Base-by-base conservation (phyloP, 2,113 vertebrate genomes). In the Gadus chalcogrammus region DNA sequence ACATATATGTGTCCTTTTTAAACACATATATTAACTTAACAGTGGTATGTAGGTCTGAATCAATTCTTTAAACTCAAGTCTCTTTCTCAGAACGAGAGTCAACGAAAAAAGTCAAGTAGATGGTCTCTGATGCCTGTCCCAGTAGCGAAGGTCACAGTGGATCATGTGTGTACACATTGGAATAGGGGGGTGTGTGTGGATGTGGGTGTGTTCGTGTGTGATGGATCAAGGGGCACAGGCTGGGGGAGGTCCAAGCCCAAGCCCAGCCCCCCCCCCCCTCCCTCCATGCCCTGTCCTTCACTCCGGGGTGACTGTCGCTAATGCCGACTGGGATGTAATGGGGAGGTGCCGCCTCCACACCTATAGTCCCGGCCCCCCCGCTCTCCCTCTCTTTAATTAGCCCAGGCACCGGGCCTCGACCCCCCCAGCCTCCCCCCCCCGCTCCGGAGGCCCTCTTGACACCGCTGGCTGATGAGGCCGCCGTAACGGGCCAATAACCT, bases 401-500 rank as follows among this genome's bases (percentile, higher is more conserved):
- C 80, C 52, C 61, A 80, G 82, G 78, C 80, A 63, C 53, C 56
- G 69, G 80, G 78, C 88, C 71, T 16, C 76, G 79, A 48, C 0
- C 67, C 42, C 0, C 42, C 42, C 42, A 5, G 6, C 71, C n/a
- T 75, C 81, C 58, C 0, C 67, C 12, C 42, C 42, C 42, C 31
- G 12, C 42, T 48, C 4, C 6, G 42, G 42, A 48, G 77, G 75
- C 84, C 89, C 87, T 86, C 83, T 48, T 91, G 91, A 92, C 91
- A 90, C 82, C 67, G 17, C 77, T 16, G 80, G 81, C 87, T 92
- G 92, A 93, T 93, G 91, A 90, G 91, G 87, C 87, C 60, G 79
- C 82, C 62, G 75, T 91, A 92, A 91, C 91, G 88, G 90, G 90
- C 90, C 90, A 91, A 91, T 92, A 91, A 91, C 90, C 77, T 76